Conservation (phyloP, 2,113 vertebrate genomes). For the Aspidoscelis tigris region DNA sequence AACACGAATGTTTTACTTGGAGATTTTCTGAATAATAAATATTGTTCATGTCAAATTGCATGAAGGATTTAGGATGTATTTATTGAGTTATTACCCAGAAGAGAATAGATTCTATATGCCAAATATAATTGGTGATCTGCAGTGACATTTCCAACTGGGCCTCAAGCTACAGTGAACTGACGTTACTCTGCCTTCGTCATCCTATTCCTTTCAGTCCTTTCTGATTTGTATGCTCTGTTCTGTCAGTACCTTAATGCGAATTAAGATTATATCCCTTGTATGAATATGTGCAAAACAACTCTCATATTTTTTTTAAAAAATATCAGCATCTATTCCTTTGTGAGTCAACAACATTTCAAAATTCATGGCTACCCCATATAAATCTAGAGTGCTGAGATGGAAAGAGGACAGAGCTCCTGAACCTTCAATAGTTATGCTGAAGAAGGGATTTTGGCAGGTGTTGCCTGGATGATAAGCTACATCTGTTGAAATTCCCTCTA, state of each 20-base stretch:
- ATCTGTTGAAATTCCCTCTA: neutral
- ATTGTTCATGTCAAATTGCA: neutral
- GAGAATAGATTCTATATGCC: neutral
- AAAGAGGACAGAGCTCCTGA: no score
- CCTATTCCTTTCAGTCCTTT: neutral
- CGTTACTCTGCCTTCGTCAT: neutral
- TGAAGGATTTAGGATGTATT: conserved; percentile 5
- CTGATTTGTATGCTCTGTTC: neutral
- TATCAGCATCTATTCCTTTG: no score
- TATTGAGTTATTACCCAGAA: neutral
- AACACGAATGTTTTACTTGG: neutral
- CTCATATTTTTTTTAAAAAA: neutral
- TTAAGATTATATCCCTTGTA: neutral
- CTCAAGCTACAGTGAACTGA: neutral
- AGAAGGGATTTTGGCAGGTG: neutral
- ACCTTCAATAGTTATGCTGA: no score
- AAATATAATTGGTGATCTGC: conserved; percentile 24
- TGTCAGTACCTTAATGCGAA: neutral
- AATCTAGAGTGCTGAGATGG: no score
- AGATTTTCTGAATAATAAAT: conserved; percentile 12
- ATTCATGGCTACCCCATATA: neutral
- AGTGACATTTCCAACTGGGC: conserved; percentile 7
- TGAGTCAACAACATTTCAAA: no score
- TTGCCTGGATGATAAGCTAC: neutral
- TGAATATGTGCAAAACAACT: neutral